phyloP scores from a whole-genome alignment of 2,888 invertebrate genomes.

The Caenorhabditis auriculariae region DNA sequence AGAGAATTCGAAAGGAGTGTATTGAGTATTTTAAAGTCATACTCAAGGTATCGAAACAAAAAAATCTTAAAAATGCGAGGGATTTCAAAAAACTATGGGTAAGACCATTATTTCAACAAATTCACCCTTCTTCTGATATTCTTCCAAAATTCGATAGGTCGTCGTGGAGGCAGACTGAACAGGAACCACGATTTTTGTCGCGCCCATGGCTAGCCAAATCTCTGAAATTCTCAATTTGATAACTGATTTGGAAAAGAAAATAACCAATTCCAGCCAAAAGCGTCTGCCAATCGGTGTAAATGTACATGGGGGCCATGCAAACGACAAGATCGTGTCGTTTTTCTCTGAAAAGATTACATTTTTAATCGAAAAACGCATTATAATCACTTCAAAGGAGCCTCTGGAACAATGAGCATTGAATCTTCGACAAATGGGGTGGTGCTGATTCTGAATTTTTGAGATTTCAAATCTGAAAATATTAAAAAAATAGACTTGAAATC shows the following conservation, averaged over 20 bases:
- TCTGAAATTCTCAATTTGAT: conserved; percentile 9
- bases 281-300: conserved; percentile 62
- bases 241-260: neutral
- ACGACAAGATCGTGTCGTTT: conserved; percentile 50
- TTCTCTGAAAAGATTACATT: conserved; percentile 20
- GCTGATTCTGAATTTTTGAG: conserved; percentile 35
- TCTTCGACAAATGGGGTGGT: conserved; percentile 41
- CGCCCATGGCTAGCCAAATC: conserved; percentile 58
- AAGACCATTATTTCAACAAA: no score
- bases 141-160: conserved; percentile 50
- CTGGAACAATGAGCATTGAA: conserved; percentile 34
- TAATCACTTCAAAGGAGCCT: conserved; percentile 28
- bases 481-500: conserved; percentile 24
- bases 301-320: conserved; percentile 62
- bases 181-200: conserved; percentile 58
- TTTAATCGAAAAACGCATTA: no score
- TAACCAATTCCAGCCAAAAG: conserved; percentile 54
- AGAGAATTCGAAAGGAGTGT: no score
- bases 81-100: no score
- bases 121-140: conserved; percentile 53
- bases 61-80: no score
- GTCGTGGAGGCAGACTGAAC: conserved; percentile 58
- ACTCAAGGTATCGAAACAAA: no score
- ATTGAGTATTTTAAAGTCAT: no score
- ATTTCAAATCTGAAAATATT: neutral